A percentile compares a stretch with the other conserved stretches of the same genome.
phyloP scores from a whole-genome alignment of 2,113 vertebrate genomes.

The Amphilophus citrinellus region DNA sequence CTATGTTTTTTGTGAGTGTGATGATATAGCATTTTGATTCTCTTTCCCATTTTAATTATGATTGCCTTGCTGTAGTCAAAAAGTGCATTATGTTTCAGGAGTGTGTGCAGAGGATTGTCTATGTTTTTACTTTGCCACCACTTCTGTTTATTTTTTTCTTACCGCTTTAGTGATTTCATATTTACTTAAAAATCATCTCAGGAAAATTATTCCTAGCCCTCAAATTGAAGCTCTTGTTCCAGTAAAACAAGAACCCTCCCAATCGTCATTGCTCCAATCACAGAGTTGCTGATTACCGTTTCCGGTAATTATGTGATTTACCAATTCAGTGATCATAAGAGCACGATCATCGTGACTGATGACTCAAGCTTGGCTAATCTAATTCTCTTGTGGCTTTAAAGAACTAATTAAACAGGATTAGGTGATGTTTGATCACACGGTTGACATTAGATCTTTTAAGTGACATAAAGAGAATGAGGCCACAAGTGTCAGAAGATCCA shows the following conservation, averaged over 20 bases:
- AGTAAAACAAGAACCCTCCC: neutral
- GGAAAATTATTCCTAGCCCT: neutral
- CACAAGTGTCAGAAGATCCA: neutral
- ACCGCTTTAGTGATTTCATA: neutral
- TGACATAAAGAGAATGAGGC: too few relatives aligned
- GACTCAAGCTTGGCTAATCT: neutral
- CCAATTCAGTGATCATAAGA: conserved; percentile 8
- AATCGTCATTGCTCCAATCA: neutral
- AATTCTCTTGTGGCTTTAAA: neutral
- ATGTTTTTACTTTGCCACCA: neutral
- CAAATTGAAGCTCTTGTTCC: neutral
- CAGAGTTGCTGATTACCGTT: neutral
- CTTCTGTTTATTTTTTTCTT: neutral
- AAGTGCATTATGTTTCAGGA: neutral
- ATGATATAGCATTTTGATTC: neutral
- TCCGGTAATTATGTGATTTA: neutral
- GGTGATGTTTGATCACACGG: neutral
- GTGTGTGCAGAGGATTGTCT: neutral
- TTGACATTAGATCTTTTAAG: neutral
- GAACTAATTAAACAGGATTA: neutral
- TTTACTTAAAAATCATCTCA: neutral
- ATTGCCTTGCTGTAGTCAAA: neutral
- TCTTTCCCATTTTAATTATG: neutral
- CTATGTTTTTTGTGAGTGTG: neutral
- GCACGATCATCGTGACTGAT: neutral